Base-by-base conservation (phyloP, 2,888 invertebrate genomes). In the Rotaria socialis region DNA sequence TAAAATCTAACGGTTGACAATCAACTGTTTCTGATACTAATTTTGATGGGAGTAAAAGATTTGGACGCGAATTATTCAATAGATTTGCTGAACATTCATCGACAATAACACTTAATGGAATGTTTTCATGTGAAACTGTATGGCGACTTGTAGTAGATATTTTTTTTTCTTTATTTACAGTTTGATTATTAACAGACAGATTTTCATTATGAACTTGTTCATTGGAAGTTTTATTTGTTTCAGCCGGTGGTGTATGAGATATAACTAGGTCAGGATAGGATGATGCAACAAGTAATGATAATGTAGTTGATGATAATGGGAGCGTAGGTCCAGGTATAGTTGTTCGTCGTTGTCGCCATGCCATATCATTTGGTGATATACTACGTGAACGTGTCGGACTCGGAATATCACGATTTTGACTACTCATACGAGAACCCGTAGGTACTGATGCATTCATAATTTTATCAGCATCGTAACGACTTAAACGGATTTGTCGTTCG, bases 401-500 rank as follows among this genome's bases (percentile, higher is more conserved):
- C 4, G 80, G 47, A 1, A 47, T 43, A 47, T 80, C 80, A 47
- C 80, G 80, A 80, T 80, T n/a, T 47, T 47, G 43, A 47, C 24
- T 47, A 80, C 14, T 47, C 80, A n/a, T 47, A 47, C 80, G 80
- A 24, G 80, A 47, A 80, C 47, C 4, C 47, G 47, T n/a, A 4
- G 24, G 43, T 47, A 22, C 47, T 24, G 43, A 47, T n/a, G 43
- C 8, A 47, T 80, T 80, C 7, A 24, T 24, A 24, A 80, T 4
- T 80, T 80, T 80, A 80, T 80, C 80, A n/a, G 47, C 47, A 47
- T 80, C 80, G 47, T 80, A 80, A n/a, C 80, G 80, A 47, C 80
- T 80, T n/a, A 80, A 47, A n/a, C 80, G 80, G 11, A 80, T 80
- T 80, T 80, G 80, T n/a, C 80, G 80, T 80, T 80, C 80, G 11